phyloP scores from a whole-genome alignment of 1,140 invertebrate species.

The Centruroides vittatus region DNA sequence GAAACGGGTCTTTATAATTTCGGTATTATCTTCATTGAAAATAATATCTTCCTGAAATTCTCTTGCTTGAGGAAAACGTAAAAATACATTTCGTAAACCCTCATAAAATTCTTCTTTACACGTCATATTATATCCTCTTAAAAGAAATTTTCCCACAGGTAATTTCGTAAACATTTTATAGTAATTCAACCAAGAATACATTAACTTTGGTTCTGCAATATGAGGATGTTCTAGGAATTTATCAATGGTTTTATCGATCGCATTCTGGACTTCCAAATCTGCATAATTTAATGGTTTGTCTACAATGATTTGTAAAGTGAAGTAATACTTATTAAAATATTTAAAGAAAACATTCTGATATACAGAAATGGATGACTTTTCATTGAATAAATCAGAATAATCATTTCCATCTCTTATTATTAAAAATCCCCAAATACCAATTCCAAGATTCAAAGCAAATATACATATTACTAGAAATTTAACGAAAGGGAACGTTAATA shows the following conservation, averaged over 20 bases:
- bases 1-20: slow-evolving; percentile 67
- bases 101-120: neutral
- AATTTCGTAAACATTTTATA: slow-evolving; percentile 61
- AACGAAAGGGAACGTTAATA: no score
- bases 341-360: no score
- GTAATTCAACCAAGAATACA: slow-evolving; percentile 61
- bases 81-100: neutral
- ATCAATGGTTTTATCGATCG: slow-evolving; percentile 61
- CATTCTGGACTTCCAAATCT: slow-evolving; percentile 53
- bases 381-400: no score
- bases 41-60: neutral
- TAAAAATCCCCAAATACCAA: no score
- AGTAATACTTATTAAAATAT: slow-evolving; percentile 79
- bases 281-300: slow-evolving; percentile 72
- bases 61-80: neutral
- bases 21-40: slow-evolving; percentile 31
- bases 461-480: no score
- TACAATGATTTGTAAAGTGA: slow-evolving; percentile 74
- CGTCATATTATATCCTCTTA: neutral
- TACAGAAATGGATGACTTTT: no score
- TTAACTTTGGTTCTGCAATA: no score
- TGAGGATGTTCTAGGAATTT: slow-evolving; percentile 48
- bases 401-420: no score
- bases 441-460: no score
- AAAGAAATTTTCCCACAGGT: slow-evolving; percentile 40